Base-by-base conservation (phyloP, 2,888 invertebrate species). In the Apodemia zela region DNA sequence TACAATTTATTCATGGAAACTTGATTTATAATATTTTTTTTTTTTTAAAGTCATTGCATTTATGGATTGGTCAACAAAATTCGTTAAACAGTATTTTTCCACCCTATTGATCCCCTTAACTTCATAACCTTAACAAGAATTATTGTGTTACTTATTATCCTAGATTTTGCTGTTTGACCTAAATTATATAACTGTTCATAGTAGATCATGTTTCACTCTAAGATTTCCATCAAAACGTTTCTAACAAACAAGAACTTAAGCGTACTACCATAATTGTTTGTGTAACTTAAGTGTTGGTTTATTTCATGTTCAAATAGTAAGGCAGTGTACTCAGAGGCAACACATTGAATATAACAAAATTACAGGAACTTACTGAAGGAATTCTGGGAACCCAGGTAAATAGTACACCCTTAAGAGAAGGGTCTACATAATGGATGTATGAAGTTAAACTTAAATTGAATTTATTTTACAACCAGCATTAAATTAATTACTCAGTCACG, bases 331-430 rank as follows among this genome's bases (percentile, higher is more conserved):
- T 49, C 17, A 49, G 18, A 49, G 47, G 47, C 58, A 63, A 68
- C 65, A 68, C 62, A 67, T 65, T 65, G 58, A 57, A 66, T 66
- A 65, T 64, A 66, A 66, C 60, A 65, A 61, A 66, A 66, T 68
- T 65, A 68, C 65, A 47, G 17, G 61, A 65, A 66, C 65, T 65
- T 63, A 63, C 59, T 47, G 62, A 63, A 63, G 66, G 60, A 65
- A 54, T 65, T 68, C 59, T 66, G 63, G 59, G 64, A 67, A 66
- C 47, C 6, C 10, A 11, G 47, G 7, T 49, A n/a, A 49, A 49
- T n/a, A 17, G 8, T 8, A 49, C 47, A 17, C 17, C n/a, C 17
- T 5, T n/a, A 7, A 49, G 45, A n/a, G 18, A 33, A 33, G 8
- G 33, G 33, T 8, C 33, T 33, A 33, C 8, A 33, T 33, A 5